Base-by-base conservation (phyloP, 2,888 invertebrate species). In the Melieria picta region DNA sequence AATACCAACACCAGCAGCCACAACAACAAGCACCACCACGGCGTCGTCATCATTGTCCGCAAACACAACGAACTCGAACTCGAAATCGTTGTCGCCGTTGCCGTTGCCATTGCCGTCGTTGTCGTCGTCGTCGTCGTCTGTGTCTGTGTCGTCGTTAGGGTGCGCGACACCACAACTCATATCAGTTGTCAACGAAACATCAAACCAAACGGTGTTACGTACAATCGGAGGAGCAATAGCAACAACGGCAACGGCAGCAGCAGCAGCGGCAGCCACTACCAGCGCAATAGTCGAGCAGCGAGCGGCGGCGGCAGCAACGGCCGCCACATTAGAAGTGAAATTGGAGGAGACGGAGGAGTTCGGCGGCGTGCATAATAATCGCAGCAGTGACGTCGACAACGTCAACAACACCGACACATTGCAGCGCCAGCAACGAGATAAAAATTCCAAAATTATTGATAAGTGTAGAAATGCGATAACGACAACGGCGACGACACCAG, bases 171-270 rank as follows among this genome's bases (percentile, higher is more conserved):
- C 78, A 72, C 80, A 83, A 80, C 83, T 83, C 81, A 79, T 83
- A 81, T 84, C 86, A 85, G 83, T 86, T 83, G 83, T 79, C 79
- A 86, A 81, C 79, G 86, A 84, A 81, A 79, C 82, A 80, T 79
- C 85, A 77, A 85, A 80, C 81, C 83, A 83, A 80, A 79, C 83
- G 79, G 84, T 84, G 75, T 79, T 79, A 77, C 79, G 80, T 73
- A 76, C 73, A 48, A 66, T 60, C 75, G 56, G 61, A 71, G 57
- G 43, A 65, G 64, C 65, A 13, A 62, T 13, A 30, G 10, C 16
- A 67, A 64, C 65, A 65, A 64, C 64, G 65, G 43, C 68, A 65
- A 65, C 69, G 69, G 61, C 68, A 52, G 52, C 62, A 71, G 71
- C 70, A 72, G 69, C 69, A 74, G 65, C 76, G 69, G 71, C 65